A percentile compares a stretch with the other conserved stretches of the same genome.
Conservation (phyloP, 2,797 vertebrate genomes). For the Arnoldichthys spilopterus region DNA sequence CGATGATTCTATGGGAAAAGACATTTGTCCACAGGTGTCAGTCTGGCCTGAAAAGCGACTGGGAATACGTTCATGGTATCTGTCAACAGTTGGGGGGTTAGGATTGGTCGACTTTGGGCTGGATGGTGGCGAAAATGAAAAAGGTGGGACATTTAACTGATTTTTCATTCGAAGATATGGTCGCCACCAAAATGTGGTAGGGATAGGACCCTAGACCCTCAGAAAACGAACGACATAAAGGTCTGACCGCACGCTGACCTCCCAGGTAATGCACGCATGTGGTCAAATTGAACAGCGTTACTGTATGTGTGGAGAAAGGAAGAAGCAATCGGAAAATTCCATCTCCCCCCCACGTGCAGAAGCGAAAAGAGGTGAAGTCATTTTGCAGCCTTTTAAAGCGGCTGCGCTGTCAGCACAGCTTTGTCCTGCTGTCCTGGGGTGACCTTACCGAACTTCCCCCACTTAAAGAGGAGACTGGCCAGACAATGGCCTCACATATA, state of each 20-base stretch:
- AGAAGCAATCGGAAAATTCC: slow-evolving; percentile 4
- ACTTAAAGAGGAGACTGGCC: slow-evolving; percentile 1
- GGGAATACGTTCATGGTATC: too few species aligned
- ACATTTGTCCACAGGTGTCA: too few species aligned
- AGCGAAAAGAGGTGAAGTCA: background rate
- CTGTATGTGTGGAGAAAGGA: background rate
- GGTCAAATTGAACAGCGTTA: background rate
- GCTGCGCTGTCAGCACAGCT: slow-evolving; percentile 21
- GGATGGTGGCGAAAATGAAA: too few species aligned
- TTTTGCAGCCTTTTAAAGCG: slow-evolving; percentile 25
- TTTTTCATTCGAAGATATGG: too few species aligned
- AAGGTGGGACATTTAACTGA: too few species aligned
- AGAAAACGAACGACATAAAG: background rate
- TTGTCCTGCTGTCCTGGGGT: slow-evolving; percentile 22
- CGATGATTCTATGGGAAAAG: too few species aligned
- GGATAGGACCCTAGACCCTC: too few species aligned
- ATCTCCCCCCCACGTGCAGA: background rate
- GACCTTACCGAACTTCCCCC: slow-evolving; percentile 13
- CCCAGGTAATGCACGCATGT: background rate
- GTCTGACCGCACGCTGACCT: background rate
- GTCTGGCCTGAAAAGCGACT: too few species aligned
- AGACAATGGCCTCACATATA: slow-evolving; percentile 12
- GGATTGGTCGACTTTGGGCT: too few species aligned
- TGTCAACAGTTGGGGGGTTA: too few species aligned
- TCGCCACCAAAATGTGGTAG: too few species aligned